phyloP scores from a whole-genome alignment of 2,113 vertebrate genomes.

The Cynoglossus semilaevis region DNA sequence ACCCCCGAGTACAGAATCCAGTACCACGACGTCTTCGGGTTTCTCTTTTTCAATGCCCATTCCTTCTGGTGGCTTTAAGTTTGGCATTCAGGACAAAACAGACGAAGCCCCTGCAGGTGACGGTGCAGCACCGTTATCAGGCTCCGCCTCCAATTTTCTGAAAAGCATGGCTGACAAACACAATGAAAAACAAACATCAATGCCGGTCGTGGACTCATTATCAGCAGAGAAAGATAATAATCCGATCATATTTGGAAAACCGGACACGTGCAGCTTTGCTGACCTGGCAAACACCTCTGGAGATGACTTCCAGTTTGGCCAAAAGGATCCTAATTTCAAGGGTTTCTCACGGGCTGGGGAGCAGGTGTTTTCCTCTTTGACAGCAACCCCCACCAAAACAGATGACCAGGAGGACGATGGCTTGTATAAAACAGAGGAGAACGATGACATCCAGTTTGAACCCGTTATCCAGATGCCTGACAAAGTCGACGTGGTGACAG shows the following conservation, averaged over 20 bases:
- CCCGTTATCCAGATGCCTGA: conserved; percentile 97
- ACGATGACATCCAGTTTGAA: conserved; percentile 95
- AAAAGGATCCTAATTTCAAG: conserved; percentile 85
- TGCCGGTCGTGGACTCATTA: conserved; percentile 3
- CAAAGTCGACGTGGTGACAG: conserved; percentile 92
- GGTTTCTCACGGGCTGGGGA: conserved; percentile 86
- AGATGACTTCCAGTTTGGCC: conserved; percentile 85
- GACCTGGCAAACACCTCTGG: conserved; percentile 83
- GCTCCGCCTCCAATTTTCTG: conserved; percentile 67
- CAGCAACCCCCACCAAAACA: conserved; percentile 62
- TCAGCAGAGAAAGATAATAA: conserved; percentile 59
- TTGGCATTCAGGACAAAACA: conserved; percentile 82
- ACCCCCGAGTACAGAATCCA: conserved; percentile 63
- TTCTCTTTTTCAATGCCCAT: conserved; percentile 83
- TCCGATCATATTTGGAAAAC: conserved; percentile 80
- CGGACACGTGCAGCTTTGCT: conserved; percentile 82
- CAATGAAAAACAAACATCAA: conserved; percentile 71
- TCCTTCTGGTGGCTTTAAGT: conserved; percentile 81
- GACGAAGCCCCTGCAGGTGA: conserved; percentile 56
- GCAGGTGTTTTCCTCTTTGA: conserved; percentile 81
- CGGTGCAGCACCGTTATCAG: conserved; percentile 49
- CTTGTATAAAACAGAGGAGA: conserved; percentile 93
- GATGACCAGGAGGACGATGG: conserved; percentile 85
- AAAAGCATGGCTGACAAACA: conserved; percentile 80
- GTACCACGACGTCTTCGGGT: conserved; percentile 70